Percentiles rank a stretch among this genome's conserved stretches.
These are phyloP conservation scores for Poeciliopsis retropinna DNA, from an alignment of 2,113 vertebrate species.

Conservation along the genomic window DNA sequence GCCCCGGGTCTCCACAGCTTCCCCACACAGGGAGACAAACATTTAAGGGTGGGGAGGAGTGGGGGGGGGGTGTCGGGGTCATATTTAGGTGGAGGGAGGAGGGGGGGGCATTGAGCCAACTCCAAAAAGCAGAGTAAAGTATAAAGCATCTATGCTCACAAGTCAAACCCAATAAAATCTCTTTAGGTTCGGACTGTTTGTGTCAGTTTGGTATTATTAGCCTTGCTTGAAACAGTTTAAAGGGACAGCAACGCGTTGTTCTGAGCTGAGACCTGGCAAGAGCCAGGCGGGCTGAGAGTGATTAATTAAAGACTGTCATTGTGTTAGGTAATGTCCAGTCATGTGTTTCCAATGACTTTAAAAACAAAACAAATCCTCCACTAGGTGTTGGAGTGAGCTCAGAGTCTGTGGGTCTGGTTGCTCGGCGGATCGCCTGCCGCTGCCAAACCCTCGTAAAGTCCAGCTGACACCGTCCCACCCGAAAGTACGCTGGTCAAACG, in stretches of 20 bases:
- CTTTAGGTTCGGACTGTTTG: slow-evolving; percentile 7
- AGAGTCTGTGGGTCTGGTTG: not conserved
- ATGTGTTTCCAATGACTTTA: not conserved
- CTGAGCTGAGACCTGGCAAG: not conserved
- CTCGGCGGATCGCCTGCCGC: too few species aligned
- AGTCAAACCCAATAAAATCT: slow-evolving; percentile 26
- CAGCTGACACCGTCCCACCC: too few species aligned
- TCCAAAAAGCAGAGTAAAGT: slow-evolving; percentile 48
- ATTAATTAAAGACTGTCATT: slow-evolving; percentile 19
- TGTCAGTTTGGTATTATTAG: not conserved
- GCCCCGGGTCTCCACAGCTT: slow-evolving; percentile 26
- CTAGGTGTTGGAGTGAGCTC: not conserved
- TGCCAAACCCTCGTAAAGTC: too few species aligned
- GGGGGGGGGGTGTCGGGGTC: slow-evolving; percentile 39
- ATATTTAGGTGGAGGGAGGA: slow-evolving; percentile 17
- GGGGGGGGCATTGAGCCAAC: slow-evolving; percentile 30
- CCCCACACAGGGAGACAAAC: slow-evolving; percentile 52
- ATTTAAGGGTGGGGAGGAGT: slow-evolving; percentile 1
- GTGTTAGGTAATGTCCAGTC: slow-evolving; percentile 17
- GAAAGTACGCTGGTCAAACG: too few species aligned
- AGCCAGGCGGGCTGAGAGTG: not conserved
- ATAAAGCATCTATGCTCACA: slow-evolving; percentile 39
- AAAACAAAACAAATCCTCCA: too few species aligned
- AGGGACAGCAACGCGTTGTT: not conserved
- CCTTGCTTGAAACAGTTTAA: slow-evolving; percentile 8